These are phyloP conservation scores for Phalacrocorax brasilianus DNA, from an alignment of 2,113 vertebrate species.

Conservation along the genomic window DNA sequence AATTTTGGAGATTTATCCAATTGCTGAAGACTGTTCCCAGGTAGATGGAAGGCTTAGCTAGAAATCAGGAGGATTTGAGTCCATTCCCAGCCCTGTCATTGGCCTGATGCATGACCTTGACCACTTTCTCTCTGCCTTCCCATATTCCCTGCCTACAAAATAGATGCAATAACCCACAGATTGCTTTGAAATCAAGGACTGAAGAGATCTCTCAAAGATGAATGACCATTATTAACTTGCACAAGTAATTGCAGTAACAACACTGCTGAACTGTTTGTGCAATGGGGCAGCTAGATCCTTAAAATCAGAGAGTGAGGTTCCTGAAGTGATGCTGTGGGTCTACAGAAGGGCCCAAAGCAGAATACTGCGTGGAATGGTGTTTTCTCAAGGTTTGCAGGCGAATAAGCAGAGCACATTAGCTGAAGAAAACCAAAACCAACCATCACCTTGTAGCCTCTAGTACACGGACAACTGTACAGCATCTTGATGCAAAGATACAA, in stretches of 20 bases:
- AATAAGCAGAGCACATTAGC: neutral
- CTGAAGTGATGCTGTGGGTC: neutral
- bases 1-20: neutral
- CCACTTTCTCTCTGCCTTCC: neutral
- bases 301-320: neutral
- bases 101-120: neutral
- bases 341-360: neutral
- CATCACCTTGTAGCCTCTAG: neutral
- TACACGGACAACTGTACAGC: neutral
- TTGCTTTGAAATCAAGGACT: neutral
- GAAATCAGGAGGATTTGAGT: neutral
- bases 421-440: neutral
- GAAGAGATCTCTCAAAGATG: neutral
- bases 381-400: neutral
- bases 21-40: neutral
- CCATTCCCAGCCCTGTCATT: neutral
- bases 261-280: neutral
- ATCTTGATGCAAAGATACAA: neutral
- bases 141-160: neutral
- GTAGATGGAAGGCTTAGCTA: neutral
- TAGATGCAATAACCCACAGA: neutral
- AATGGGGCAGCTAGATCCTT: neutral
- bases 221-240: neutral
- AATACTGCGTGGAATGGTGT: accelerated
- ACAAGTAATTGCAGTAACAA: neutral